These are phyloP conservation scores for Caloenas nicobarica DNA, from an alignment of 2,113 vertebrate species.

Conservation along the genomic window DNA sequence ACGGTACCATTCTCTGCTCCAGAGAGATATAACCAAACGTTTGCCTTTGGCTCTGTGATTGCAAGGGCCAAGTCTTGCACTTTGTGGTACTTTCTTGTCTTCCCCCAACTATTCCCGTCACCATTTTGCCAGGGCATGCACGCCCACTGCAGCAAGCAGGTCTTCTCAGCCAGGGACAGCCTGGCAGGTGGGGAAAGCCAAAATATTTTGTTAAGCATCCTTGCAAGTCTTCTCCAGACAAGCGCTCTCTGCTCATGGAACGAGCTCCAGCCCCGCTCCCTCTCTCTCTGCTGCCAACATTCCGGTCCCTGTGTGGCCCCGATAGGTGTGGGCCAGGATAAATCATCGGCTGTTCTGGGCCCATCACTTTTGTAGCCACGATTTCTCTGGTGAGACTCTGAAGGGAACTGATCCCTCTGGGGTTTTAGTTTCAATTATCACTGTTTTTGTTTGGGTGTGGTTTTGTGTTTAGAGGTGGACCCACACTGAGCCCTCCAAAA, in stretches of 20 bases:
- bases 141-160: neutral
- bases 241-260: too few species aligned
- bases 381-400: neutral
- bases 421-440: neutral
- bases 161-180: neutral
- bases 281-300: neutral
- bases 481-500: neutral
- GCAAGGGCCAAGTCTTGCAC: slow-evolving; percentile 12
- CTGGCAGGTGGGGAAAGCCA: neutral
- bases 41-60: neutral
- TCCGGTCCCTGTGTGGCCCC: neutral
- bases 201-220: neutral
- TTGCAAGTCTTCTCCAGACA: neutral
- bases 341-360: neutral
- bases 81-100: neutral
- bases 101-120: neutral
- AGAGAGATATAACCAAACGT: neutral
- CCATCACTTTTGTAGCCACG: neutral
- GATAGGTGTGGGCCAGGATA: neutral
- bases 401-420: neutral
- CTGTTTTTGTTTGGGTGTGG: neutral
- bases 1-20: neutral
- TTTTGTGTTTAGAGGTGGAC: slow-evolving; percentile 37
- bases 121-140: neutral
- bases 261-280: neutral